A percentile compares a stretch with the other conserved stretches of the same genome.
These are phyloP conservation scores for Drosophila meridionalis DNA, from an alignment of 2,888 invertebrate species.

Conservation along the genomic window DNA sequence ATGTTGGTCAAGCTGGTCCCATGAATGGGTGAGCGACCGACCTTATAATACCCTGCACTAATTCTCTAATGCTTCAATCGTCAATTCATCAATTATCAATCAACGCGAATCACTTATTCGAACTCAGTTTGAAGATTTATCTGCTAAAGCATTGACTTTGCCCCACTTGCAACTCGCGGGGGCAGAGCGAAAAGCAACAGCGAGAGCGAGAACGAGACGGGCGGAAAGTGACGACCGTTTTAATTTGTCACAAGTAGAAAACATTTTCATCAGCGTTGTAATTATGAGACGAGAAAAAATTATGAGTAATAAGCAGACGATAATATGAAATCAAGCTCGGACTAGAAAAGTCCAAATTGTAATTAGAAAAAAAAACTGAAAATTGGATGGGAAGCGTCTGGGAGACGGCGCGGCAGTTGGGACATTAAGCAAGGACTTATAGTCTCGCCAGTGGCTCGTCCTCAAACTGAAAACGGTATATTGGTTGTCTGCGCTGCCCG, in stretches of 20 bases:
- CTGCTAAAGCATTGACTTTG: background rate
- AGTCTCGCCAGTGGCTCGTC: background rate
- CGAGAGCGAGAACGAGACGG: background rate
- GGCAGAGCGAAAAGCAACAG: background rate
- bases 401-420: background rate
- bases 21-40: background rate
- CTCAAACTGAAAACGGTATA: background rate
- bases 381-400: constrained; percentile 5
- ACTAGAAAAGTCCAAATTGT: constrained; percentile 11
- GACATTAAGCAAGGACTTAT: background rate
- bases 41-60: background rate
- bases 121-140: background rate
- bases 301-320: constrained; percentile 30
- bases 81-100: background rate
- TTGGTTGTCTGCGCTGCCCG: background rate
- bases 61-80: background rate
- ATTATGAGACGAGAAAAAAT: constrained; percentile 36
- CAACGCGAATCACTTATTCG: background rate
- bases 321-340: constrained; percentile 28
- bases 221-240: constrained; percentile 25
- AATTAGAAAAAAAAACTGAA: constrained; percentile 12
- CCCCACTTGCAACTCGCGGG: constrained; percentile 5
- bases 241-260: constrained; percentile 48
- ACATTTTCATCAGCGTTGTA: constrained; percentile 50
- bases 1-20: background rate